Percentiles rank a stretch among this genome's conserved stretches.
Conservation (phyloP, 2,113 vertebrate genomes). For the Paramormyrops kingsleyae region DNA sequence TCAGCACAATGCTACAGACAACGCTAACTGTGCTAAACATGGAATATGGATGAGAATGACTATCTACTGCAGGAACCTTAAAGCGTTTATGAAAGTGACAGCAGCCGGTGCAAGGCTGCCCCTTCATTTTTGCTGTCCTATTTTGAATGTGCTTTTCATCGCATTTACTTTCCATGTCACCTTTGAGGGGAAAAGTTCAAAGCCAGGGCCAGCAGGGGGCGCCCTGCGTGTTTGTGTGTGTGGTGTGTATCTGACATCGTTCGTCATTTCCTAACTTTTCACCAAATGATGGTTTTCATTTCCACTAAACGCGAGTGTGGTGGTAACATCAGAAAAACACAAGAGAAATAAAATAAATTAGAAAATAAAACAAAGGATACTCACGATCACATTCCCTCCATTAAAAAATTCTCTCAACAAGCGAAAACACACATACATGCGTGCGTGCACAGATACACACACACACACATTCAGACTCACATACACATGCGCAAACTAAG, state of each 20-base stretch:
- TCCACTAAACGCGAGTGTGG: neutral
- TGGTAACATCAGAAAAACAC: neutral
- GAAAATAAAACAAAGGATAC: neutral
- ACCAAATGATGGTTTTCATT: neutral
- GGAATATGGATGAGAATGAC: constrained; percentile 6
- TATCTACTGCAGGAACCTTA: constrained; percentile 21
- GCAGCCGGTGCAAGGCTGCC: constrained; percentile 13
- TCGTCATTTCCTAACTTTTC: constrained; percentile 39
- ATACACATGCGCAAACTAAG: neutral
- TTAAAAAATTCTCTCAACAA: neutral
- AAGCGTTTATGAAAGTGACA: constrained; percentile 25
- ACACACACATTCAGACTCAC: neutral
- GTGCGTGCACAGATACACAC: neutral
- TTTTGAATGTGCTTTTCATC: constrained; percentile 41
- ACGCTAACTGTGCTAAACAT: neutral
- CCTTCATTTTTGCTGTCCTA: constrained; percentile 22
- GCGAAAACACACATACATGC: neutral
- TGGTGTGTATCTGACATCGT: constrained; percentile 44
- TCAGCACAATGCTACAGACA: neutral
- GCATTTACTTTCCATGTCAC: constrained; percentile 26
- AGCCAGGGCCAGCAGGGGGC: constrained; percentile 29
- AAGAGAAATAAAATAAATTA: neutral
- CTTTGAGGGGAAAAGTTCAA: constrained; percentile 19
- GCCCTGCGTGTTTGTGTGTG: constrained; percentile 40
- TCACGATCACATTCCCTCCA: neutral